Evolutionary conservation across 2,888 invertebrate species (phyloP), one percentile per base, ranked within the genome.

Genomic region (Cantharis nigra): DNA sequence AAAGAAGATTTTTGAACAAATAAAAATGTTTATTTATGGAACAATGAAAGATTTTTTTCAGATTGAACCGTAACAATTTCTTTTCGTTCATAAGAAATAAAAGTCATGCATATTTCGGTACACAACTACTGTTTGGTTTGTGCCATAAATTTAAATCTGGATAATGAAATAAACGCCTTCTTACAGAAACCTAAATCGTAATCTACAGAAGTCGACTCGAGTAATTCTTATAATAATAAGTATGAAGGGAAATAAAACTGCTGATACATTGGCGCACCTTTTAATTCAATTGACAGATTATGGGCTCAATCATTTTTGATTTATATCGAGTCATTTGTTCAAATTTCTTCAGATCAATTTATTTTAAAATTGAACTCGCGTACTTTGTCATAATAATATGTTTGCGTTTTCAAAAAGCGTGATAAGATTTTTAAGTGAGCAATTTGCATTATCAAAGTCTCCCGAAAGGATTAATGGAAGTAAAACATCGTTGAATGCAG

Each of bases 261-360:
- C 83, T 83, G 84, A 83, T 82, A 84, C 83, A 83, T 79, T 75
- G 84, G 77, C 83, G 83, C 83, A 80, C 84, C 84, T 83, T 81
- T 77, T 78, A 81, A 80, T 81, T 83, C 83, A 83, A 84, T 83
- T 83, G 85, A 85, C 84, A 84, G 83, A 85, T 83, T 82, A 83
- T 82, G 80, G 81, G 81, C 80, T 79, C 79, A 65, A 76, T 78
- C 49, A 49, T 49, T 49, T 49, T 49, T 49, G 49, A 49, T 49
- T 49, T 49, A 49, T 49, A 49, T 49, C 49, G 49, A 49, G 49
- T 49, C 49, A 49, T 49, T 49, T 49, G 49, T 49, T 49, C 49
- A 49, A 49, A 49, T 49, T 49, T 49, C 49, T n/a, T 49, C 49
- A 49, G n/a, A 49, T 49, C 49, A 49, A 49, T 49, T 49, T 49